These are phyloP conservation scores for Ophonus ardosiacus DNA, from an alignment of 2,888 invertebrate genomes.

Conservation along the genomic window DNA sequence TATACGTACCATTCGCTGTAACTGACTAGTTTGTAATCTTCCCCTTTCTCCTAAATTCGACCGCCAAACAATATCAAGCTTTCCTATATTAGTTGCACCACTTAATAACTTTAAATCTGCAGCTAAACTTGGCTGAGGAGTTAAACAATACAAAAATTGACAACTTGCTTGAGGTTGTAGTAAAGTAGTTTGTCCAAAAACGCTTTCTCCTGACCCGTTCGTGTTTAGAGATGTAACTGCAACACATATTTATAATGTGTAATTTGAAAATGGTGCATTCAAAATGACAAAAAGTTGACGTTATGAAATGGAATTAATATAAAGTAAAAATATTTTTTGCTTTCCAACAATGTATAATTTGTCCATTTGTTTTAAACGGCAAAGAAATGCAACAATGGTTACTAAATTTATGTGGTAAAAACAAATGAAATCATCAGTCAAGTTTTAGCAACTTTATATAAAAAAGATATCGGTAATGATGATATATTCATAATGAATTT, in stretches of 20 bases:
- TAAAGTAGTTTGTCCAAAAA: conserved; percentile 88
- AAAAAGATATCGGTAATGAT: too few relatives aligned
- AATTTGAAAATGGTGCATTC: too few relatives aligned
- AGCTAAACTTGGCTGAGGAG: conserved; percentile 86
- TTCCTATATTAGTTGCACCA: conserved; percentile 93
- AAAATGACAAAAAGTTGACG: too few relatives aligned
- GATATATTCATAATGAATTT: too few relatives aligned
- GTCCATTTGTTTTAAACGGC: too few relatives aligned
- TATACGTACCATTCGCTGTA: conserved; percentile 87
- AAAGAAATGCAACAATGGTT: too few relatives aligned
- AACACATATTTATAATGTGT: conserved; percentile 64
- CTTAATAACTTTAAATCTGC: conserved; percentile 88
- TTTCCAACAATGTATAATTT: too few relatives aligned
- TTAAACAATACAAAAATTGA: conserved; percentile 95
- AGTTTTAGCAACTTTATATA: too few relatives aligned
- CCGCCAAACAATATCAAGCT: conserved; percentile 98
- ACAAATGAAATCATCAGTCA: too few relatives aligned
- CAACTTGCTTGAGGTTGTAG: conserved; percentile 94
- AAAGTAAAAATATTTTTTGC: too few relatives aligned
- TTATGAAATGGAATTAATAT: too few relatives aligned
- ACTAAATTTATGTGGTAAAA: too few relatives aligned
- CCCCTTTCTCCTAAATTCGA: conserved; percentile 98
- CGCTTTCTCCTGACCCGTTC: conserved; percentile 82
- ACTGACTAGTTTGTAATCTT: conserved; percentile 95
- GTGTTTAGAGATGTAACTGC: conserved; percentile 85